A percentile compares a stretch with the other conserved stretches of the same genome.
phyloP scores from a whole-genome alignment of 2,888 invertebrate genomes.

The Limnephilus rhombicus region DNA sequence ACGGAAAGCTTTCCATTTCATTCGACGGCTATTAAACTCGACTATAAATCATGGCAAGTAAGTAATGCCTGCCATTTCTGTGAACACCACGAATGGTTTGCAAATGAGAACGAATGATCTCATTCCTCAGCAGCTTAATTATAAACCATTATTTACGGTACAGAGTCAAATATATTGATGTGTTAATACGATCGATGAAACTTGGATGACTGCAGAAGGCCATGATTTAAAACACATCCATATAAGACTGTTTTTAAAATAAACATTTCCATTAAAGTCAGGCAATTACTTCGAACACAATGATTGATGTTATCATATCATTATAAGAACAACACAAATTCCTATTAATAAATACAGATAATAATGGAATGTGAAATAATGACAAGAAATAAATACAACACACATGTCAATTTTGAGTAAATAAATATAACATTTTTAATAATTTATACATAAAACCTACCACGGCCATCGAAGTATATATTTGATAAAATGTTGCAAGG shows the following conservation, averaged over 20 bases:
- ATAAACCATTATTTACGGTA: conserved; percentile 16
- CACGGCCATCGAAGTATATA: too few relatives aligned
- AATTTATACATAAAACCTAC: not conserved
- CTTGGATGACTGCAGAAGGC: not conserved
- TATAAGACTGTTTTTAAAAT: not conserved
- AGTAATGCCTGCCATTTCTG: conserved; percentile 4
- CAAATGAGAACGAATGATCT: conserved; percentile 14
- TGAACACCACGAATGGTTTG: not conserved
- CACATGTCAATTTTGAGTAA: not conserved
- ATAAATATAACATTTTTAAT: not conserved
- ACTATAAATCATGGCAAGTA: conserved; percentile 16
- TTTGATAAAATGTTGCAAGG: too few relatives aligned
- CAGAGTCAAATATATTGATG: not conserved
- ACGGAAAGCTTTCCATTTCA: conserved; percentile 9
- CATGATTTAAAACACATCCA: not conserved
- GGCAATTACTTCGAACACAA: not conserved
- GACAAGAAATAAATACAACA: not conserved
- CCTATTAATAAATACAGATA: not conserved
- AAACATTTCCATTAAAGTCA: not conserved
- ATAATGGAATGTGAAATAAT: not conserved
- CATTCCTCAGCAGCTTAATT: not conserved
- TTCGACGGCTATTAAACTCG: not conserved
- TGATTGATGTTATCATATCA: not conserved
- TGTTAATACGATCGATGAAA: not conserved
- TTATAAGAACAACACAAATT: not conserved